Percentiles rank a stretch among this genome's conserved stretches.
Evolutionary conservation across 2,888 invertebrate genomes (phyloP).

Genomic region (Amiota minor): DNA sequence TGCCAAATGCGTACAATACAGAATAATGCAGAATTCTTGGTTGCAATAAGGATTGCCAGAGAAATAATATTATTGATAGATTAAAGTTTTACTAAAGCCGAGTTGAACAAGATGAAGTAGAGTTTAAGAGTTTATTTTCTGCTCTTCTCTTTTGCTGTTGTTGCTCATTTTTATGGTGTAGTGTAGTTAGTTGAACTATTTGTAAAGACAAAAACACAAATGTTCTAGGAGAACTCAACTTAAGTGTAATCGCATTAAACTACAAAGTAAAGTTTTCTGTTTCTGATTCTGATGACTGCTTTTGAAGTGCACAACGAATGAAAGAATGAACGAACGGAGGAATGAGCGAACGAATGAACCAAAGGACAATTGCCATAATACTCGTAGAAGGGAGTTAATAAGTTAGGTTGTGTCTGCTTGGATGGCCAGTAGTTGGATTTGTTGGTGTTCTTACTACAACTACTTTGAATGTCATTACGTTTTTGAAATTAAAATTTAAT

Average conservation of each 20-base stretch:
- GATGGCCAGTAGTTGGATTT: neutral
- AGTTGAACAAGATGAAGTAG: constrained; percentile 20
- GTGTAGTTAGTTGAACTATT: constrained; percentile 17
- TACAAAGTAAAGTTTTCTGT: constrained; percentile 28
- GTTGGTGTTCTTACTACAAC: neutral
- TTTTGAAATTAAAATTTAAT: constrained; percentile 27
- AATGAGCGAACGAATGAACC: neutral
- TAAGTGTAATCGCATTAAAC: constrained; percentile 29
- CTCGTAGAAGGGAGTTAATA: constrained; percentile 13
- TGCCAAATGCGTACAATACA: constrained; percentile 33
- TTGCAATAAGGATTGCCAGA: constrained; percentile 21
- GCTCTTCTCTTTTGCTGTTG: neutral
- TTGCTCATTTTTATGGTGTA: neutral
- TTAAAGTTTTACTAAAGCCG: constrained; percentile 43
- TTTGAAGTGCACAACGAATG: constrained; percentile 16
- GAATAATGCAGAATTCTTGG: constrained; percentile 34
- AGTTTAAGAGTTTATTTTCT: constrained; percentile 6
- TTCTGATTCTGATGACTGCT: constrained; percentile 11
- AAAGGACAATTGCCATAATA: neutral
- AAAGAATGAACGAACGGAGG: neutral
- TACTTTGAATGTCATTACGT: constrained; percentile 22
- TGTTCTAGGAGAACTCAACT: constrained; percentile 8
- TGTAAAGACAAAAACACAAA: neutral
- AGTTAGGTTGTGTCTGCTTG: neutral
- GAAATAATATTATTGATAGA: constrained; percentile 65